phyloP scores from a whole-genome alignment of 2,113 vertebrate genomes.

The Parus major region DNA sequence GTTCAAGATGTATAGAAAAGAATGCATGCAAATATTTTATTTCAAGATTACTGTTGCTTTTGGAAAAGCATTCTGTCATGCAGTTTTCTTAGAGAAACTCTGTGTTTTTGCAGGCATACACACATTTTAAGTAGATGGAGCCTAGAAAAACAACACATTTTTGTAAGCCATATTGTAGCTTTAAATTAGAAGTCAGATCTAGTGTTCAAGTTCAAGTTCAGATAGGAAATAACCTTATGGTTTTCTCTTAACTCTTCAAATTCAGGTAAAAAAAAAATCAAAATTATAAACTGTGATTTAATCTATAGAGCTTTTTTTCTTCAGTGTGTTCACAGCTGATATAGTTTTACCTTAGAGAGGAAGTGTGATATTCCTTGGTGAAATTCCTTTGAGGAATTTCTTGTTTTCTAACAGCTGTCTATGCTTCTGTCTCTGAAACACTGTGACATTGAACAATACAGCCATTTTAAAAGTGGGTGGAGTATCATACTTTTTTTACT shows the following conservation, averaged over 20 bases:
- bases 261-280: background rate
- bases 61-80: background rate
- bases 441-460: background rate
- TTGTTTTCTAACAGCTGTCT: background rate
- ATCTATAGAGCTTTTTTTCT: background rate
- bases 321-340: background rate
- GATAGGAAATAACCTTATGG: background rate
- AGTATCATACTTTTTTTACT: background rate
- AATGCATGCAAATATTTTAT: background rate
- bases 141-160: background rate
- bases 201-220: background rate
- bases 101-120: background rate
- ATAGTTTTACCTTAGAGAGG: background rate
- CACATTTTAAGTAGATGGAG: background rate
- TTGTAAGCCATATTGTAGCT: background rate
- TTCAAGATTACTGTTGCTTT: background rate
- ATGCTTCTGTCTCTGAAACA: background rate
- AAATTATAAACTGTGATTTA: background rate
- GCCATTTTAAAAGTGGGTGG: background rate
- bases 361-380: rapidly evolving
- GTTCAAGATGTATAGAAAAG: background rate
- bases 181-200: background rate
- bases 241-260: background rate
- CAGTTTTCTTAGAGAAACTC: background rate
- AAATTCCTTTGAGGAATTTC: background rate